Conservation (phyloP, 2,113 vertebrate species). For the Scortum barcoo region DNA sequence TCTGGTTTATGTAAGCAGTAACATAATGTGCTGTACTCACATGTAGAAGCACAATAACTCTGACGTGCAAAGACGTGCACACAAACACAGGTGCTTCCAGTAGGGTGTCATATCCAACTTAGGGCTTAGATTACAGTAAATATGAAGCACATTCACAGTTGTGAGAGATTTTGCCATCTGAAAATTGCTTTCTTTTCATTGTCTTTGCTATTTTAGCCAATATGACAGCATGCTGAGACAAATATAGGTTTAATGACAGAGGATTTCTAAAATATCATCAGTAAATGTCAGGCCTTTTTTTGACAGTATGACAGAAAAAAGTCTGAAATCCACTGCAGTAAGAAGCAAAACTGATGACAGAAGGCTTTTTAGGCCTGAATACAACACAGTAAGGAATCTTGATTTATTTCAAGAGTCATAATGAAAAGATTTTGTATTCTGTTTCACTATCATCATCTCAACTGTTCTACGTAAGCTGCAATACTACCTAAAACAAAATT, state of each 20-base stretch:
- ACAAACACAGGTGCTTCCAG: neutral
- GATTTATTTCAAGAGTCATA: neutral
- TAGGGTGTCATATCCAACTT: neutral
- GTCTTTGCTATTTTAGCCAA: neutral
- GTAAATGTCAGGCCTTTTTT: neutral
- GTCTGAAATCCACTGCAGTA: neutral
- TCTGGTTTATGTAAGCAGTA: constrained; percentile 29
- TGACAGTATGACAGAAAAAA: no score
- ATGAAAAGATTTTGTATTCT: constrained; percentile 3
- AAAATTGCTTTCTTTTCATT: neutral
- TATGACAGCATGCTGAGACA: neutral
- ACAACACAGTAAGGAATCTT: neutral
- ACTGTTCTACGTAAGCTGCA: neutral
- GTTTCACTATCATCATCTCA: neutral
- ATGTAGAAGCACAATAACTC: constrained; percentile 1
- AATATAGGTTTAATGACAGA: neutral
- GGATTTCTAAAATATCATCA: neutral
- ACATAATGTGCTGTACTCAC: constrained; percentile 12
- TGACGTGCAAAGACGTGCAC: neutral
- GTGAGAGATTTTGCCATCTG: neutral
- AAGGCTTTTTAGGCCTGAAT: neutral
- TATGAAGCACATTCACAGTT: neutral
- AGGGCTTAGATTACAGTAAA: constrained; percentile 5
- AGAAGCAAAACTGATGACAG: neutral
- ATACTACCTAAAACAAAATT: neutral